Conservation (phyloP, 2,888 invertebrate species). For the Spodoptera littoralis region DNA sequence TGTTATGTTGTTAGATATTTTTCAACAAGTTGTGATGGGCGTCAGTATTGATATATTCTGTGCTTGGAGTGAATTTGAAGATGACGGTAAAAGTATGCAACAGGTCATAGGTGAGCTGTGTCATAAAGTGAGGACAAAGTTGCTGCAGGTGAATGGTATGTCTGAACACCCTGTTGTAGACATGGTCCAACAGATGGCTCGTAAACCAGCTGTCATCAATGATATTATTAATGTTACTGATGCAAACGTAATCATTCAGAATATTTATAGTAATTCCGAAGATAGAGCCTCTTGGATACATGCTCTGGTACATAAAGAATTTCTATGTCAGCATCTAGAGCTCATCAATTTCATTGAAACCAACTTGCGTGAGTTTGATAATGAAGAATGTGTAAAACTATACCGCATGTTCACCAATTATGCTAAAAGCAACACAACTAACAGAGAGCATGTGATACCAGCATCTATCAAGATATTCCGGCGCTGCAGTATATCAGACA, state of each 20-base stretch:
- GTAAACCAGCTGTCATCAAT: constrained; percentile 72
- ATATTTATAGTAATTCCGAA: constrained; percentile 65
- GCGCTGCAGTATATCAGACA: constrained; percentile 63
- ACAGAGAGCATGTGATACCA: constrained; percentile 59
- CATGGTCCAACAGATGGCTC: constrained; percentile 77
- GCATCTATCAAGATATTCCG: constrained; percentile 72
- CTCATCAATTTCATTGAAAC: constrained; percentile 65
- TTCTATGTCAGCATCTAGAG: constrained; percentile 66
- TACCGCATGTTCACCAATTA: constrained; percentile 64
- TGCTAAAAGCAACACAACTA: constrained; percentile 57
- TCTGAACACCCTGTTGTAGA: constrained; percentile 73
- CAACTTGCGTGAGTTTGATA: constrained; percentile 67
- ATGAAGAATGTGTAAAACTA: constrained; percentile 67
- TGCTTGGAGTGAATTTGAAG: constrained; percentile 83
- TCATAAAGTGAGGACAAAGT: constrained; percentile 67
- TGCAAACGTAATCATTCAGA: constrained; percentile 66
- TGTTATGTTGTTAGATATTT: constrained; percentile 70
- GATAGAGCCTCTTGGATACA: constrained; percentile 72
- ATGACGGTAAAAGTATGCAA: constrained; percentile 76
- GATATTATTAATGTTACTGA: constrained; percentile 73
- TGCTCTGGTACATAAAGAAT: constrained; percentile 72
- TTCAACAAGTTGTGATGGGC: constrained; percentile 76
- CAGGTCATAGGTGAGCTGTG: constrained; percentile 77
- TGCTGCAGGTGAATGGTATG: constrained; percentile 60
- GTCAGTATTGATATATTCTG: constrained; percentile 83